Base-by-base conservation (phyloP, 2,888 invertebrate genomes). In the Rapana venosa region DNA sequence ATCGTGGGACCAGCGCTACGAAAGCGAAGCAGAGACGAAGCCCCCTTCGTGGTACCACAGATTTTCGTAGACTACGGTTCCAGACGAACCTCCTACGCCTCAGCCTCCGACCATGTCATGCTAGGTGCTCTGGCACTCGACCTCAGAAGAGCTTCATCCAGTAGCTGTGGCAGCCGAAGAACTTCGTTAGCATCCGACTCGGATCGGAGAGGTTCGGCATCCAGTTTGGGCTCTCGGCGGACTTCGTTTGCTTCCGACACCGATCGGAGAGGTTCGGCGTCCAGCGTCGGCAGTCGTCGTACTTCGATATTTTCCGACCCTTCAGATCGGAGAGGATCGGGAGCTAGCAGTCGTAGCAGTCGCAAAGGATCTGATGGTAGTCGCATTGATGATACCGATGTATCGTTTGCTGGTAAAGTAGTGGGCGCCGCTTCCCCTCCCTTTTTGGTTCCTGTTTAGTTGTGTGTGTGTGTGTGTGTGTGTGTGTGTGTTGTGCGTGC, bases 51-150 rank as follows among this genome's bases (percentile, higher is more conserved):
- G 87, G 95, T 95, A 77, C 95, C 95, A 74, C 95, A 94, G 90
- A 95, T 95, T 35, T 94, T 94, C 91, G 95, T 95, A 36, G 95
- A 95, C 92, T 95, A 95, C 88, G 95, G 95, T 30, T 94, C 94
- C 91, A 92, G 95, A 92, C 90, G 94, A 89, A 94, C 94, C 35
- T 94, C 94, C 5, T 94, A 94, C 87, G 94, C 94, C 15, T 95
- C 95, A 0, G 94, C 91, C 22, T 91, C 92, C 0, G 91, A 91
- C 58, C 91, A 91, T 90, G 90, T 92, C 88, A 92, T 92, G 91
- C 88, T 91, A 2, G 91, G 92, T 0, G 92, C 91, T 35, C 91
- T 92, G 5, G 91, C 91, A 66, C 92, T 92, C 56, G 93, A 92
- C 91, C 90, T 92, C 36, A 90, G 93, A 17, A 56, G 93, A 32